Evolutionary conservation across 2,113 vertebrate species (phyloP).

Genomic region (Nycticorax nycticorax): DNA sequence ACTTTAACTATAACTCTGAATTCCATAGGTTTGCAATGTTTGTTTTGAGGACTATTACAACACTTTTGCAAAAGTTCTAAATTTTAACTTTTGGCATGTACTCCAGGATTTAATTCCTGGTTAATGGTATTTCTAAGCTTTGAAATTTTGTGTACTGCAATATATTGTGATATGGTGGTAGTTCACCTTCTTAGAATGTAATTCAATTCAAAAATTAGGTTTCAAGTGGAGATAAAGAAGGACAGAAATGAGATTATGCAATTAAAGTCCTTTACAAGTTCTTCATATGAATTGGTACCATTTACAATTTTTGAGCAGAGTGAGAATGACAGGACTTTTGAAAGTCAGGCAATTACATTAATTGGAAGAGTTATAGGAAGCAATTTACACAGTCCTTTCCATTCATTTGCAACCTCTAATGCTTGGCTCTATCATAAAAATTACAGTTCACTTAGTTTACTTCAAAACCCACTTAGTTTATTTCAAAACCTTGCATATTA

Average conservation of each 20-base stretch:
- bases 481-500: not conserved
- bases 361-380: not conserved
- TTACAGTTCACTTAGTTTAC: not conserved
- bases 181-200: not conserved
- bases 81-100: not conserved
- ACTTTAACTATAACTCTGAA: not conserved
- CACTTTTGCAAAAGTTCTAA: not conserved
- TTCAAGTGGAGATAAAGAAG: not conserved
- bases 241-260: not conserved
- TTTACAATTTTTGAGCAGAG: not conserved
- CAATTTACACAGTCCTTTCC: not conserved
- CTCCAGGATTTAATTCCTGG: not conserved
- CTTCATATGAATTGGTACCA: not conserved
- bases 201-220: not conserved
- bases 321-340: not conserved
- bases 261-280: not conserved
- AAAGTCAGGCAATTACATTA: not conserved
- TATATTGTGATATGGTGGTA: not conserved
- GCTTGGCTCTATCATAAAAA: not conserved
- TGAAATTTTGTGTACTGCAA: not conserved
- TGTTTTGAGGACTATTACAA: not conserved
- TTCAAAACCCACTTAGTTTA: not conserved
- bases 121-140: not conserved
- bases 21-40: not conserved
- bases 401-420: not conserved